Evolutionary conservation across 2,888 invertebrate genomes (phyloP), one percentile per base, ranked within the genome.

Genomic region (Tribolium freemani): DNA sequence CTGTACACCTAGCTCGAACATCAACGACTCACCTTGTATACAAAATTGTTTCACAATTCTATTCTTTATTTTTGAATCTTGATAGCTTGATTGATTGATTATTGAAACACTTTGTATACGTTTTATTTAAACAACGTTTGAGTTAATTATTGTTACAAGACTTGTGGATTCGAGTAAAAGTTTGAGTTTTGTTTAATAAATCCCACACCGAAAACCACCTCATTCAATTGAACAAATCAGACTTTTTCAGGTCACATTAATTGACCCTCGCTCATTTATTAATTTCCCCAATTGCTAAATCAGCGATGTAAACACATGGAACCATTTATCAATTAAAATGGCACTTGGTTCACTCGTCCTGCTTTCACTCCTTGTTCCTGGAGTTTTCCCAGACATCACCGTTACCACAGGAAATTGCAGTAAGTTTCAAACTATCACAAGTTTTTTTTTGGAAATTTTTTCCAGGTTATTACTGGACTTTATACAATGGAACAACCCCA

Each of bases 81-180:
- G 16, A 16, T 16, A 2, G 1, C 16, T 16, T 16, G 1, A 16
- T 16, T 16, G n/a, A n/a, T n/a, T n/a, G n/a, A n/a, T n/a, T n/a
- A n/a, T 16, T 16, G 2, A 16, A 16, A 16, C 16, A 16, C 16
- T 16, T 1, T 16, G 16, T 16, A 16, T 16, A n/a, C n/a, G 1
- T 16, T 16, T 16, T 16, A 16, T 16, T 16, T 16, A 16, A 16
- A 16, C 1, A 16, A 16, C 1, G 16, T 16, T 16, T 16, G n/a
- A 16, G 16, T 16, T 16, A 16, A 16, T 16, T 16, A 16, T 16
- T 16, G 16, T 16, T 16, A 16, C 16, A 16, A 16, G 1, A 16
- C 16, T 16, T 16, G 16, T 16, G 1, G 1, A 16, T 16, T 1
- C 1, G 80, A 38, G 82, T 84, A 84, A 84, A 83, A 83, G n/a